Percentiles rank a stretch among this genome's conserved stretches.
Conservation (phyloP, 1,140 invertebrate genomes). For the Penaeus chinensis region DNA sequence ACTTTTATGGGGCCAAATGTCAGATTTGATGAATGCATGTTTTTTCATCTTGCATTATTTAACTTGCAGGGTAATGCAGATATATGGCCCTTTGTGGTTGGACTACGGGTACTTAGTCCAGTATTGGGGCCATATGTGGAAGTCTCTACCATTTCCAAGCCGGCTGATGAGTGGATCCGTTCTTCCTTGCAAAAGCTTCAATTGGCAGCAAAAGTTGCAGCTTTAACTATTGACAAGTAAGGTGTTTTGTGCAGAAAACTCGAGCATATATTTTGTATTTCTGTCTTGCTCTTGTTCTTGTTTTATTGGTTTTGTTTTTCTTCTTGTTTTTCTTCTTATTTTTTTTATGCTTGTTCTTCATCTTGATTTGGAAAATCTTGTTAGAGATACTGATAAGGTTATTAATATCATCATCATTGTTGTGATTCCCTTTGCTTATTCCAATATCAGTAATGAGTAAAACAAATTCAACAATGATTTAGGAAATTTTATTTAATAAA, state of each 20-base stretch:
- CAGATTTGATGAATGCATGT: neutral
- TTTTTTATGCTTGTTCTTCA: too few relatives aligned
- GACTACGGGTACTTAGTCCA: constrained; percentile 33
- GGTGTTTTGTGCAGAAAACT: neutral
- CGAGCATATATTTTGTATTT: too few relatives aligned
- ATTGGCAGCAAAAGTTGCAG: constrained; percentile 25
- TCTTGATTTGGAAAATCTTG: too few relatives aligned
- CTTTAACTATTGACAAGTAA: constrained; percentile 30
- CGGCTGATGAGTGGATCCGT: constrained; percentile 38
- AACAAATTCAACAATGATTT: too few relatives aligned
- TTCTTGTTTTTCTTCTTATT: too few relatives aligned
- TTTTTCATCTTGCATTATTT: neutral
- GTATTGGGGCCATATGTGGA: constrained; percentile 14
- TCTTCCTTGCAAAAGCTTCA: constrained; percentile 30
- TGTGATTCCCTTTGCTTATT: too few relatives aligned
- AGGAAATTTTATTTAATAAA: too few relatives aligned
- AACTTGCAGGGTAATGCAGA: constrained; percentile 32
- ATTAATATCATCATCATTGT: too few relatives aligned
- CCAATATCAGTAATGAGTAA: too few relatives aligned
- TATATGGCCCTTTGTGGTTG: constrained; percentile 46
- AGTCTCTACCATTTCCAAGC: constrained; percentile 4
- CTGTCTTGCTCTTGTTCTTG: neutral
- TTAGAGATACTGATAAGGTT: too few relatives aligned
- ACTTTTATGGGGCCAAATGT: neutral
- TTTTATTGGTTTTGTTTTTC: too few relatives aligned